phyloP scores from a whole-genome alignment of 2,797 vertebrate genomes.

The Chloroceryle amazona region DNA sequence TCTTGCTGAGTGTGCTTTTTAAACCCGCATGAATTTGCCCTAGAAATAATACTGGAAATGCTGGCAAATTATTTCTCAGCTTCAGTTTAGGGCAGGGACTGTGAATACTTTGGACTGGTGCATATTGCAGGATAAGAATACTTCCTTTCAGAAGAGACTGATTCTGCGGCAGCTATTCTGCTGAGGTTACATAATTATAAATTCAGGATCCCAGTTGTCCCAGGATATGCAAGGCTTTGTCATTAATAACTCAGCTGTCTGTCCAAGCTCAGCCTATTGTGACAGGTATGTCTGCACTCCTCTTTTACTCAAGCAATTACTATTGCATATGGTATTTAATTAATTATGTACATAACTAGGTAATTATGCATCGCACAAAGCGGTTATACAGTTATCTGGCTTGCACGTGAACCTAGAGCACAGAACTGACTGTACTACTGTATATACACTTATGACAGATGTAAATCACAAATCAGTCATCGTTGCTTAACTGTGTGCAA shows the following conservation, averaged over 20 bases:
- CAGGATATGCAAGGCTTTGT: background rate
- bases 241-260: background rate
- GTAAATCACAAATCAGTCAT: background rate
- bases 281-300: background rate
- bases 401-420: background rate
- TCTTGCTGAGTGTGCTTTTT: background rate
- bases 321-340: background rate
- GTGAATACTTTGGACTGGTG: background rate
- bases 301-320: background rate
- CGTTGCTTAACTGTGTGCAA: background rate
- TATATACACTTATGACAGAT: background rate
- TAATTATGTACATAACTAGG: background rate
- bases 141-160: background rate
- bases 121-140: background rate
- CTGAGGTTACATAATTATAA: background rate
- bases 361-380: background rate
- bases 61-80: background rate
- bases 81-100: background rate
- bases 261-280: background rate
- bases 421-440: background rate
- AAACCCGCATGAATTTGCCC: background rate
- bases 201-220: background rate
- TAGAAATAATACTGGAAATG: background rate
- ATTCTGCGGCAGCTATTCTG: background rate
- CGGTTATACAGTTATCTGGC: background rate